These are phyloP conservation scores for Amblyraja radiata DNA, from an alignment of 2,797 vertebrate species.

Conservation along the genomic window DNA sequence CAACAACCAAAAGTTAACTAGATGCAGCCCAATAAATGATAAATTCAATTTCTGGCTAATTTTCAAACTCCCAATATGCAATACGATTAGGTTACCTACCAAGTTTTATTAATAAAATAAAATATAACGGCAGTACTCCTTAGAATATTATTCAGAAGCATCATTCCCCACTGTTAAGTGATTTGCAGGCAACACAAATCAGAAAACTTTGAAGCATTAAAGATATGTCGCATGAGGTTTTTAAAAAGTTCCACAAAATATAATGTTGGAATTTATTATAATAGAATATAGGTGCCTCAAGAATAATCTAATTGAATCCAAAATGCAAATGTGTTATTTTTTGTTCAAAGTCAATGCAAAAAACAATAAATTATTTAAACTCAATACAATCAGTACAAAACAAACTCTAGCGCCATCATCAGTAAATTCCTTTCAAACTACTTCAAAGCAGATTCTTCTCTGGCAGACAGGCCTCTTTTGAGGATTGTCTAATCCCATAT, in stretches of 20 bases:
- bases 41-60: not conserved
- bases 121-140: not conserved
- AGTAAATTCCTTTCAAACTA: slow-evolving; percentile 64
- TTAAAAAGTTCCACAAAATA: not conserved
- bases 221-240: not conserved
- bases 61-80: not conserved
- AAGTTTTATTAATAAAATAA: no score
- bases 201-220: not conserved
- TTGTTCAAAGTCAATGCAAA: slow-evolving; percentile 32
- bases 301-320: slow-evolving; percentile 4
- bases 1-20: not conserved
- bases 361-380: slow-evolving; percentile 62
- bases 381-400: slow-evolving; percentile 61
- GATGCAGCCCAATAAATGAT: not conserved
- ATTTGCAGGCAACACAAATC: not conserved
- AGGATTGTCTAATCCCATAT: slow-evolving; percentile 62
- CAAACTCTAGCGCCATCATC: slow-evolving; percentile 65
- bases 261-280: not conserved
- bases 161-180: not conserved
- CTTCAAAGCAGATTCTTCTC: slow-evolving; percentile 68
- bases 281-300: not conserved
- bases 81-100: no score
- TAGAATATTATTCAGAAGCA: not conserved
- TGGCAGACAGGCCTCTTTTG: slow-evolving; percentile 63
- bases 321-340: slow-evolving; percentile 20